Conservation (phyloP, 2,113 vertebrate species). For the Eclectus roratus region DNA sequence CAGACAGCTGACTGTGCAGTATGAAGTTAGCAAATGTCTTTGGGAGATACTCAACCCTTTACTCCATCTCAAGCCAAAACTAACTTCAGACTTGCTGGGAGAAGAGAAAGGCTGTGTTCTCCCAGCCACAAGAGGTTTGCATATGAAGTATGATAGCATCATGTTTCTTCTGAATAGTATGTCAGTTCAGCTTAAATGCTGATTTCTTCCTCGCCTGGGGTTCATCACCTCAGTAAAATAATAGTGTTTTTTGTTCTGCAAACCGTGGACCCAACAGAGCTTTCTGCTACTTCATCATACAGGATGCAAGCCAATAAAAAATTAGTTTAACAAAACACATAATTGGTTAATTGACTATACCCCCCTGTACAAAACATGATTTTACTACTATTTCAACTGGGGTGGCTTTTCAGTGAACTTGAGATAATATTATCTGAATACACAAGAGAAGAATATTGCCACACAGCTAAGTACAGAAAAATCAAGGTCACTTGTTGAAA, state of each 20-base stretch:
- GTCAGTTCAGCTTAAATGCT: neutral
- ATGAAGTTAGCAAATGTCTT: constrained; percentile 8
- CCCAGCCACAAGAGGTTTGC: neutral
- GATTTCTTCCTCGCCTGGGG: neutral
- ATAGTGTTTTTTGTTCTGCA: neutral
- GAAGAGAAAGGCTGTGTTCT: neutral
- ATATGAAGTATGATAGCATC: constrained; percentile 45
- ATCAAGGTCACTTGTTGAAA: neutral
- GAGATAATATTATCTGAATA: neutral
- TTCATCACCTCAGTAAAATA: neutral
- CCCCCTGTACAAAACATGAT: neutral
- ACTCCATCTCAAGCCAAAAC: constrained; percentile 50
- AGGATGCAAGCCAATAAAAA: neutral
- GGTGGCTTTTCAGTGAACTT: neutral
- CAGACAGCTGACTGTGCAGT: constrained; percentile 32
- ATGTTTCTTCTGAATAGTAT: neutral
- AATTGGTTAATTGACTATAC: neutral
- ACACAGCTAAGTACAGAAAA: neutral
- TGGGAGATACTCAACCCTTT: constrained; percentile 40
- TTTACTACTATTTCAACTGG: neutral
- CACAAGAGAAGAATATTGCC: neutral
- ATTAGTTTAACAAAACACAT: neutral
- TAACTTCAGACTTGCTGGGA: constrained; percentile 37
- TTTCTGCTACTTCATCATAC: neutral
- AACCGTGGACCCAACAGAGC: neutral